Percentiles rank a stretch among this genome's conserved stretches.
These are phyloP conservation scores for Lordiphosa clarofinis DNA, from an alignment of 1,140 invertebrate genomes.

Conservation along the genomic window DNA sequence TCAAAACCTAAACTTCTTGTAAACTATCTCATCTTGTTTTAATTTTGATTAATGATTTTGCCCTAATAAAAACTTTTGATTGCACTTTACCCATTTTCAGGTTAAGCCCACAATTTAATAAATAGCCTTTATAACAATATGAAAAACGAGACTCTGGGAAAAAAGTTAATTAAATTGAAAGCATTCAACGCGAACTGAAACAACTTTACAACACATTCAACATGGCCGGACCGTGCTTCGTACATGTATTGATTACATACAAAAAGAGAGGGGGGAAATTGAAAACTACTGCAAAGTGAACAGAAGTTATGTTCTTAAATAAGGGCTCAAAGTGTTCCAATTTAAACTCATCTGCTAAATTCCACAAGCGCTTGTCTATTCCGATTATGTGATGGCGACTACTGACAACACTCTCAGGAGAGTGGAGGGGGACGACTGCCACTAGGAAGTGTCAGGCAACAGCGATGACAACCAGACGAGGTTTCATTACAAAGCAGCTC, in stretches of 20 bases:
- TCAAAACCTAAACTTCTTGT: too few species aligned
- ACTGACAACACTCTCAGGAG: conserved; percentile 49
- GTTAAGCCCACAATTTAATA: conserved; percentile 5
- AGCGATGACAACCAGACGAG: conserved; percentile 11
- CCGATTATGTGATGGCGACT: conserved; percentile 60
- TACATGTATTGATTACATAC: conserved; percentile 3
- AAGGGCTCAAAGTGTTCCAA: too few species aligned
- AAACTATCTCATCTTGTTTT: too few species aligned
- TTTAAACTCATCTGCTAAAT: too few species aligned
- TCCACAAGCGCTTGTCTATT: conserved; percentile 53
- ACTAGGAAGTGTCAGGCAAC: conserved; percentile 54
- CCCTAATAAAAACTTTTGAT: too few species aligned
- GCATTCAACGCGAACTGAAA: conserved; percentile 33
- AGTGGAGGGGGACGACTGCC: conserved; percentile 18
- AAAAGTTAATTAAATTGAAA: conserved; percentile 75
- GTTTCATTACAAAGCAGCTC: conserved; percentile 2
- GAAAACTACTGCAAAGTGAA: neutral
- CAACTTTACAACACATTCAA: conserved; percentile 25
- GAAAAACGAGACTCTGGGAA: conserved; percentile 21
- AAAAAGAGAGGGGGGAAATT: conserved; percentile 9
- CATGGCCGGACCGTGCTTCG: conserved; percentile 8
- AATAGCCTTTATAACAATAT: conserved; percentile 12
- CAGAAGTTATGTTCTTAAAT: neutral
- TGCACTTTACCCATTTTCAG: conserved; percentile 1
- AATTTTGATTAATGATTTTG: too few species aligned